Evolutionary conservation across 2,888 invertebrate genomes (phyloP).

Genomic region (Scaptodrosophila latifasciaeformis): DNA sequence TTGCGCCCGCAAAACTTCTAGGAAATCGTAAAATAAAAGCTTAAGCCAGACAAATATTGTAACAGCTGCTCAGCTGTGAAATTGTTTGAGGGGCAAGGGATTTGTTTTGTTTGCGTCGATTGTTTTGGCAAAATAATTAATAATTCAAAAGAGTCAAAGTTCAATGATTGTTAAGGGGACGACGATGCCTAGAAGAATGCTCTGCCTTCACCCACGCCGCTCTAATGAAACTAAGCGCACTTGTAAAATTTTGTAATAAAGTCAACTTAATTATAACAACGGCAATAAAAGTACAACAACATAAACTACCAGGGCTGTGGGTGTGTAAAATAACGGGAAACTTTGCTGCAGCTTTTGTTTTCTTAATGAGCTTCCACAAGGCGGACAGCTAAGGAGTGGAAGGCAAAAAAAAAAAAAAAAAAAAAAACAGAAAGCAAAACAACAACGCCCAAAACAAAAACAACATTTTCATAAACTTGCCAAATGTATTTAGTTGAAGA

Average conservation of each 20-base stretch:
- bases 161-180: constrained; percentile 43
- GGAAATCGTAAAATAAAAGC: no score
- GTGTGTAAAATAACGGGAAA: constrained; percentile 41
- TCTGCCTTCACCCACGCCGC: no score
- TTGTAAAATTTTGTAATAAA: constrained; percentile 53
- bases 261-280: constrained; percentile 57
- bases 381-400: constrained; percentile 22
- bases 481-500: constrained; percentile 52
- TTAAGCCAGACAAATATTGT: no score
- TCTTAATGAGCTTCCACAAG: constrained; percentile 47
- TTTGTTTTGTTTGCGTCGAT: no score
- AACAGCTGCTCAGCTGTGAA: no score
- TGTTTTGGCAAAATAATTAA: constrained; percentile 28
- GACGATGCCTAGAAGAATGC: no score
- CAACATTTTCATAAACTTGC: constrained; percentile 57
- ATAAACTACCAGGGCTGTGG: constrained; percentile 1
- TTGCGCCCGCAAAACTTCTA: no score
- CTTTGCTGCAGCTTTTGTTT: constrained; percentile 58
- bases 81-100: no score
- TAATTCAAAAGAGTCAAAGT: constrained; percentile 56
- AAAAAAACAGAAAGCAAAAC: constrained; percentile 18
- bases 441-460: constrained; percentile 24
- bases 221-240: constrained; percentile 25
- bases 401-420: no score
- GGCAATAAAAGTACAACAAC: constrained; percentile 20